Evolutionary conservation across 2,888 invertebrate species (phyloP), one percentile per base, ranked within the genome.

Genomic region (Escarpia spicata): DNA sequence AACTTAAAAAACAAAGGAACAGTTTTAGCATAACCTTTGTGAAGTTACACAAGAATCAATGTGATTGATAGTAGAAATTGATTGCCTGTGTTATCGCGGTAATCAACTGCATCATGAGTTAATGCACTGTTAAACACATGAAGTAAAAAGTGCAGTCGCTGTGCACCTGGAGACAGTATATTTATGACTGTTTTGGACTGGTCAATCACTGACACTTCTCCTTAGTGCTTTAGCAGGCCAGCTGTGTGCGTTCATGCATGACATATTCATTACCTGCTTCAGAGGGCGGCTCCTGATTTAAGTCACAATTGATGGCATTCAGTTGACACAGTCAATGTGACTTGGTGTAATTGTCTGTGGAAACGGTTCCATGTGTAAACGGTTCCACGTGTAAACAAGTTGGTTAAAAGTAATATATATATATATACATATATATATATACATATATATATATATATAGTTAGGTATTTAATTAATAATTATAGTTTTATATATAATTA

Each of bases 221-320:
- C 37, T 37, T 37, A 37, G 12, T 52, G 15, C 52, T 15, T 52
- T 6, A 52, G 52, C 15, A 9, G 52, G 75, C 75, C 75, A 75
- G 75, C 2, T 75, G 75, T 75, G 26, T 75, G 75, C 75, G 19
- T 26, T 75, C 75, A 75, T 19, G 75, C 75, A 4, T n/a, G 75
- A 75, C 75, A 6, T 52, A 52, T 52, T 52, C 52, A 52, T 52
- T 52, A 52, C 52, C 52, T 52, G 9, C 52, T 12, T 15, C 10
- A 52, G n/a, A 75, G 75, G 75, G 75, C 19, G 75, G 75, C 75
- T 4, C 75, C 75, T 26, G 26, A 75, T 75, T 37, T 75, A 19
- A 75, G 75, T 75, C 75, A 75, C 75, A 75, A 75, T 75, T 75
- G 75, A 75, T 75, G 75, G 75, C 3, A 75, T 75, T n/a, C 75